Evolutionary conservation across 2,113 vertebrate genomes (phyloP).

Genomic region (Podarcis cretensis): DNA sequence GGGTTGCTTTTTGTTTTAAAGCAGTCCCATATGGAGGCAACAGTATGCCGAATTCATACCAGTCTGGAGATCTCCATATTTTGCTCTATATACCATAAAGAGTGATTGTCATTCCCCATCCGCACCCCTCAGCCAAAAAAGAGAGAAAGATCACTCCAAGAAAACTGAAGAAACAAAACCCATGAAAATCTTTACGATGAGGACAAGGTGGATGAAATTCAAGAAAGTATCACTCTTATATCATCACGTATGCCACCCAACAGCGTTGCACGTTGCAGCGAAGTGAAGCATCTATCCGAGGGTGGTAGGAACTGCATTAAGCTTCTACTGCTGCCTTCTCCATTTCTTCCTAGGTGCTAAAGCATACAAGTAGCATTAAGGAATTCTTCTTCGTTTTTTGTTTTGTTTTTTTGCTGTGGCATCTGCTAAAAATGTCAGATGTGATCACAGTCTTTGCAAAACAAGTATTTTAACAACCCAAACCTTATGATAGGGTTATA

Average conservation of each 20-base stretch:
- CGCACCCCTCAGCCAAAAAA: neutral
- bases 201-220: conserved; percentile 12
- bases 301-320: neutral
- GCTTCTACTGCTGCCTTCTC: neutral
- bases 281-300: neutral
- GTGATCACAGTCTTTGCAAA: conserved; percentile 70
- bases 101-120: neutral
- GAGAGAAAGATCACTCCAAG: neutral
- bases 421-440: conserved; percentile 72
- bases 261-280: neutral
- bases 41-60: conserved; percentile 52
- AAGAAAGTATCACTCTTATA: conserved; percentile 20
- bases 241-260: neutral
- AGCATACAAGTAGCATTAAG: conserved; percentile 46
- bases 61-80: neutral
- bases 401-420: conserved; percentile 39
- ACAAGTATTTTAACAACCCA: conserved; percentile 75
- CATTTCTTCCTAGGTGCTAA: conserved; percentile 29
- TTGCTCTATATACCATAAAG: conserved; percentile 1
- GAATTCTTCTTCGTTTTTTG: conserved; percentile 39
- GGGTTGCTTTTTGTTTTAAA: conserved; percentile 38
- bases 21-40: conserved; percentile 73
- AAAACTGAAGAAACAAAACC: neutral
- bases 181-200: neutral
- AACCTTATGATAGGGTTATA: conserved; percentile 75